Base-by-base conservation (phyloP, 2,113 vertebrate genomes). In the Egretta garzetta region DNA sequence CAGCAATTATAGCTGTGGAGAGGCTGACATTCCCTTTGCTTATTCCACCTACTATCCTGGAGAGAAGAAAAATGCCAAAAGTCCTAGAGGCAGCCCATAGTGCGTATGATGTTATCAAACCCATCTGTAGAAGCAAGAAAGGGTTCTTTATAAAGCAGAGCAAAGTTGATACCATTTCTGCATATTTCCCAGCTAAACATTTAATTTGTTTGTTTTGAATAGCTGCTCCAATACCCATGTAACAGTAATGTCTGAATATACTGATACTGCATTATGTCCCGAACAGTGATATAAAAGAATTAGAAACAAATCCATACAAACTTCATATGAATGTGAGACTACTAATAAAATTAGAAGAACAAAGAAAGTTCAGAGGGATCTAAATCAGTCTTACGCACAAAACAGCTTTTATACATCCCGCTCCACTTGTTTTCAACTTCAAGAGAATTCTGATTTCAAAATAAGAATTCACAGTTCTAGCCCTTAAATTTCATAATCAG, bases 1-100 rank as follows among this genome's bases (percentile, higher is more conserved):
- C 99, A 10, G 99, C 99, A 23, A 99, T 96, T 8, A 99, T 86
- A 74, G 99, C 99, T 1, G 99, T 99, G 97, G 98, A 99, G 83
- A 99, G 99, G 97, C 99, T 99, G 93, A 99, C 99, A 23, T 99
- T 99, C 73, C 99, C 99, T 96, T 99, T 99, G 97, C 99, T 99
- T 93, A 99, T 95, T 43, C 99, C 99, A 24, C 99, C 99, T 18
- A 99, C 94, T 26, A 99, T 97, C 71, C 99, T 98, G 95, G 99
- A 99, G 95, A 99, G 97, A 77, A 99, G 99, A 95, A 99, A 99
- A 95, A 99, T 66, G 27, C 97, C 97, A 39, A 99, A 99, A 97
- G 98, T 99, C 96, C 88, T 97, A 41, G 99, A 99, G 82, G 98
- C 71, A 5, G 99, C 99, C 99, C 99, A 99, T 24, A 99, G 97